Base-by-base conservation (phyloP, 2,888 invertebrate species). In the Papilio gigon region DNA sequence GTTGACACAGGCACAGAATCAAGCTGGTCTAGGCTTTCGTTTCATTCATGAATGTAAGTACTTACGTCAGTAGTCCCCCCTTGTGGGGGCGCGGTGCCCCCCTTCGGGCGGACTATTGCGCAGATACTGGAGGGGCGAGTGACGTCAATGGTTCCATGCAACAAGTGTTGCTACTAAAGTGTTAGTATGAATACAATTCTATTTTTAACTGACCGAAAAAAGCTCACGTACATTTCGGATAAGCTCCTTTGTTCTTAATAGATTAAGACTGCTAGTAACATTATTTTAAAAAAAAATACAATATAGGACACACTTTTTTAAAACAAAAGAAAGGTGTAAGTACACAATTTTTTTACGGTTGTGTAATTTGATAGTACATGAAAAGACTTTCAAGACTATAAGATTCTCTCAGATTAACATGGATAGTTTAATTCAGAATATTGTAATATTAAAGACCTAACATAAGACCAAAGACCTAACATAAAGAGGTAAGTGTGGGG, bases 141-240 rank as follows among this genome's bases (percentile, higher is more conserved):
- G 90, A 91, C 91, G 91, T 91, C 90, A 90, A 89, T 77, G 77
- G 76, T 73, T 80, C 77, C 80, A 82, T 86, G 91, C 91, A 91
- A 90, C 90, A 90, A 90, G 90, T 90, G 88, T 81, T 83, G 75
- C 78, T 71, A 82, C 82, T 81, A 80, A 82, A 80, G 80, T 77
- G 81, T 81, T 84, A 84, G 79, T 81, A 77, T 79, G 83, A 76
- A 79, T 72, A 70, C 75, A 70, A 75, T 76, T 85, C 84, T 90
- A 90, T 90, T 90, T 90, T 87, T 90, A 89, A 81, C 82, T 80
- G 65, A 73, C 77, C 74, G 74, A 81, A 84, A 82, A 79, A 76
- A 79, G 74, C 74, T 74, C 71, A 75, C 72, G 67, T 67, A 65
- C 62, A 65, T 53, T 72, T 69, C 65, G 56, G 44, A 58, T 59